These are phyloP conservation scores for Probosciger aterrimus DNA, from an alignment of 2,113 vertebrate species.

Conservation along the genomic window DNA sequence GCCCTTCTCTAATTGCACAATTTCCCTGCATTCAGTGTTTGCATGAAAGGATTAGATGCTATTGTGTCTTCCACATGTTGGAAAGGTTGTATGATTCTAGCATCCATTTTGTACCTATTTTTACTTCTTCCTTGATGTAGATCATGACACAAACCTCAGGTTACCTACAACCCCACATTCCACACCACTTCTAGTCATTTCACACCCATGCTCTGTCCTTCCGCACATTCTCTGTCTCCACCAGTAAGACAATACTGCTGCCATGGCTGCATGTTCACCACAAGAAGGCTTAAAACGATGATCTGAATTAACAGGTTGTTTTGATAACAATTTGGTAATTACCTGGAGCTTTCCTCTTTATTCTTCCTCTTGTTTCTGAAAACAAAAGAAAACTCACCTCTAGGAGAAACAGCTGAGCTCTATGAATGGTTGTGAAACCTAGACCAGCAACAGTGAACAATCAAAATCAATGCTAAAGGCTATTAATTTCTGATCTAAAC, in stretches of 20 bases:
- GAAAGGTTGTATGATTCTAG: neutral
- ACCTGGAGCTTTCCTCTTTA: neutral
- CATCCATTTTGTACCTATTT: neutral
- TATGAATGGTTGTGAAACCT: neutral
- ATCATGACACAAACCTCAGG: neutral
- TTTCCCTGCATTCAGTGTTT: neutral
- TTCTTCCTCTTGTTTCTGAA: neutral
- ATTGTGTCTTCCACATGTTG: neutral
- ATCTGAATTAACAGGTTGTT: neutral
- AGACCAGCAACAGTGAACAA: neutral
- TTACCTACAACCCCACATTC: neutral
- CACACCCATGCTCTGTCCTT: neutral
- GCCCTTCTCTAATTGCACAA: neutral
- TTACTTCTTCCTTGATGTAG: rapidly evolving
- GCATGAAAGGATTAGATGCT: neutral
- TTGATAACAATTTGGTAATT: neutral
- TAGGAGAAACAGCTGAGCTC: neutral
- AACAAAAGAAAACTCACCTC: neutral
- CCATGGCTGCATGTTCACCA: neutral
- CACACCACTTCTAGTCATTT: neutral
- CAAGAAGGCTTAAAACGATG: neutral
- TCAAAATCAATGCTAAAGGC: neutral
- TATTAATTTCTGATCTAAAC: neutral
- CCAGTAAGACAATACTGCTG: neutral
- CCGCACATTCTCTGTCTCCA: neutral